phyloP scores from a whole-genome alignment of 2,888 invertebrate species.

The Halictus ligatus region DNA sequence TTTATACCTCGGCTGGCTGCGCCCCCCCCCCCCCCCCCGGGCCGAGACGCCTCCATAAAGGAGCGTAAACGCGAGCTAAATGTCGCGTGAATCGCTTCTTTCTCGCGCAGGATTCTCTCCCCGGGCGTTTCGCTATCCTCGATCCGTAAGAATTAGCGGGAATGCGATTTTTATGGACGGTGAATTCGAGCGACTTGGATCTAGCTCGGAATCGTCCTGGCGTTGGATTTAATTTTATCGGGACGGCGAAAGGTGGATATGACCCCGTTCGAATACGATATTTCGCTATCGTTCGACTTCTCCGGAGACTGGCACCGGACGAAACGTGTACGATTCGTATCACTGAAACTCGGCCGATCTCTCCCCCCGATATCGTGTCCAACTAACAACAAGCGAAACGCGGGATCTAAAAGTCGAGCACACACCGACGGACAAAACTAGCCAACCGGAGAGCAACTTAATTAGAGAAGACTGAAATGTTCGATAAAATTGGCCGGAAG shows the following conservation, averaged over 20 bases:
- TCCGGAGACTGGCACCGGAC: not conserved
- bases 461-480: not conserved
- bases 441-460: not conserved
- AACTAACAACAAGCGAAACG: not conserved
- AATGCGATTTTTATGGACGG: constrained; percentile 48
- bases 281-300: constrained; percentile 13
- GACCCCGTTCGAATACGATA: constrained; percentile 11
- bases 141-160: constrained; percentile 48
- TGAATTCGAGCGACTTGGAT: constrained; percentile 7
- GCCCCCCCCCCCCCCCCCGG: no score
- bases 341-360: not conserved
- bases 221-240: constrained; percentile 46
- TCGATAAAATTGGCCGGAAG: not conserved
- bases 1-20: constrained; percentile 28
- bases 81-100: constrained; percentile 26
- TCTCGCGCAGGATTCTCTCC: not conserved
- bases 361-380: not conserved
- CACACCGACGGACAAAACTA: not conserved
- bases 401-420: not conserved
- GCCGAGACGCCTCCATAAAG: constrained; percentile 36
- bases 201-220: not conserved
- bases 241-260: constrained; percentile 20
- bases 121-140: not conserved
- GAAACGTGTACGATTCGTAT: constrained; percentile 14
- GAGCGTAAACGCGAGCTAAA: constrained; percentile 23